Percentiles rank a stretch among this genome's conserved stretches.
Conservation (phyloP, 2,113 vertebrate species). For the Oplegnathus fasciatus region DNA sequence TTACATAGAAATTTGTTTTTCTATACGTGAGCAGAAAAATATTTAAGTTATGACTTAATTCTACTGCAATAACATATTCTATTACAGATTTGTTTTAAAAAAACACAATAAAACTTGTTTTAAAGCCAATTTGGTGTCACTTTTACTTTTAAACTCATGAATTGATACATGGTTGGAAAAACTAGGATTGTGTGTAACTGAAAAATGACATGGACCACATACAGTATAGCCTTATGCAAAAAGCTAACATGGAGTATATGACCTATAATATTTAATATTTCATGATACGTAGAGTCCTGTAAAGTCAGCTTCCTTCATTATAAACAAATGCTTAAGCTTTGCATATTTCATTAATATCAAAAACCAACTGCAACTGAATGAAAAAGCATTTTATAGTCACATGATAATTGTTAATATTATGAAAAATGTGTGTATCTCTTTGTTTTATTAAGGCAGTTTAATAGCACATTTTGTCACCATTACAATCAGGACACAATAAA, state of each 20-base stretch:
- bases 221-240: background rate
- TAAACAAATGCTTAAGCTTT: background rate
- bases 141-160: slow-evolving; percentile 17
- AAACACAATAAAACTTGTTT: slow-evolving; percentile 33
- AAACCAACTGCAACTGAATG: background rate
- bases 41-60: background rate
- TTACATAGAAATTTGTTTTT: background rate
- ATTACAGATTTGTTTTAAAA: slow-evolving; percentile 1
- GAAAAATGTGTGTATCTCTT: background rate
- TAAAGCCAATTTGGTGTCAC: slow-evolving; percentile 19
- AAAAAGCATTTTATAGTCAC: background rate
- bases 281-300: background rate
- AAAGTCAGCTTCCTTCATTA: background rate
- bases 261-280: background rate
- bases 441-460: background rate
- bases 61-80: background rate
- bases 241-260: background rate
- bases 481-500: background rate
- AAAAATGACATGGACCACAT: background rate
- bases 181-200: background rate
- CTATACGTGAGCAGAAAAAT: background rate
- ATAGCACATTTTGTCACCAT: background rate
- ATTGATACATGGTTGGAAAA: background rate
- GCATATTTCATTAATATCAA: background rate
- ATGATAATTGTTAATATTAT: background rate